Percentiles rank a stretch among this genome's conserved stretches.
phyloP scores from a whole-genome alignment of 2,113 vertebrate species.

The Falcunculus frontatus region DNA sequence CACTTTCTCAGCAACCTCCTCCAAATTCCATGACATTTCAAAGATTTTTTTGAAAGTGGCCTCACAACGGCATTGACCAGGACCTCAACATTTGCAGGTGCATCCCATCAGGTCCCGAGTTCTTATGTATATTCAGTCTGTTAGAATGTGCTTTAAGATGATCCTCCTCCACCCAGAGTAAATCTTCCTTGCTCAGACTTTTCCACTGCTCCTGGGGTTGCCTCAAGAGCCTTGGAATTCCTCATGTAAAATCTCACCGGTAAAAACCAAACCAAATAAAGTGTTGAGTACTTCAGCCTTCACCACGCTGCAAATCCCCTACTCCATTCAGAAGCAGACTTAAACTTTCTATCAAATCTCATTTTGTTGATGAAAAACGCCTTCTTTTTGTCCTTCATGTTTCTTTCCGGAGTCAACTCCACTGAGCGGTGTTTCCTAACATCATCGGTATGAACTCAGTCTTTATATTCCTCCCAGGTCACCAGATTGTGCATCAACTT shows the following conservation, averaged over 20 bases:
- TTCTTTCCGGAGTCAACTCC: background rate
- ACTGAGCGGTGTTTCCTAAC: background rate
- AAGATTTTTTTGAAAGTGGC: background rate
- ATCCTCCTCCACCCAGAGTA: background rate
- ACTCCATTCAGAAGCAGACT: background rate
- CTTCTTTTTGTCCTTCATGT: background rate
- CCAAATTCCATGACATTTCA: background rate
- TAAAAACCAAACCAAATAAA: background rate
- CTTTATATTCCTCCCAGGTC: background rate
- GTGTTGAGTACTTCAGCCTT: accelerated
- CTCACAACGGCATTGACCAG: background rate
- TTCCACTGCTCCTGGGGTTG: background rate
- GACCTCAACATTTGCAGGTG: background rate
- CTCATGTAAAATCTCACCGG: background rate
- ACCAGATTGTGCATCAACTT: accelerated
- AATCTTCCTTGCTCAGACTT: background rate
- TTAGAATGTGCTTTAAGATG: background rate
- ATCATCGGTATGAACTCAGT: background rate
- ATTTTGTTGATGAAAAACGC: background rate
- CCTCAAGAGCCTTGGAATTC: background rate
- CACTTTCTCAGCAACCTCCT: background rate
- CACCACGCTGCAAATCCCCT: background rate
- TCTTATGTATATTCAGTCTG: background rate
- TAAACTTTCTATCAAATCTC: background rate
- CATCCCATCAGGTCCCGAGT: background rate